Evolutionary conservation across 2,888 invertebrate species (phyloP).

Genomic region (Heliconius aoede): DNA sequence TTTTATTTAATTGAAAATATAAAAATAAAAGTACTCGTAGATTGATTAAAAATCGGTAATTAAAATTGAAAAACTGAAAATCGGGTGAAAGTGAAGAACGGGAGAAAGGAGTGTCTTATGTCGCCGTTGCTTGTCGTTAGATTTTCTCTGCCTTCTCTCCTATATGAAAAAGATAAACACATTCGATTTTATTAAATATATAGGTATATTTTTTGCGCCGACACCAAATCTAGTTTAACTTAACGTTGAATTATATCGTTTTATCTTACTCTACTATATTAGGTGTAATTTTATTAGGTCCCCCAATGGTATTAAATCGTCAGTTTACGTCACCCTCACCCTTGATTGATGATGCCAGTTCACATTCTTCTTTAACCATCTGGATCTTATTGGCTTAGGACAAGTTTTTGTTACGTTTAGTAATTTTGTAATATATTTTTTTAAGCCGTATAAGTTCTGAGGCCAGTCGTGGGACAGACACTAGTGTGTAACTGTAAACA

Average conservation of each 20-base stretch:
- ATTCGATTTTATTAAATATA: background rate
- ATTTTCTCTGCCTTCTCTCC: no score
- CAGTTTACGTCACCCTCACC: slow-evolving; percentile 44
- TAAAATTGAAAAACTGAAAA: no score
- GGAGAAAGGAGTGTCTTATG: no score
- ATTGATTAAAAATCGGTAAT: background rate
- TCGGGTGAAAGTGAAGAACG: no score
- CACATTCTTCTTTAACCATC: slow-evolving; percentile 35
- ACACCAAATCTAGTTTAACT: background rate
- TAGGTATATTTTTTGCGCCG: background rate
- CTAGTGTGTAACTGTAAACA: no score
- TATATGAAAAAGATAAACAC: background rate
- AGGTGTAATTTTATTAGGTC: slow-evolving; percentile 43
- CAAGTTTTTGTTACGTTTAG: slow-evolving; percentile 10
- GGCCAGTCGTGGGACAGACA: no score
- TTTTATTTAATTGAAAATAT: no score
- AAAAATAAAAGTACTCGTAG: no score
- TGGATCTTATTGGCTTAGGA: slow-evolving; percentile 34
- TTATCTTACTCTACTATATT: slow-evolving; percentile 22
- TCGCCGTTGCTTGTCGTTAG: no score
- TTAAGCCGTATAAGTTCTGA: background rate
- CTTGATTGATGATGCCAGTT: slow-evolving; percentile 40
- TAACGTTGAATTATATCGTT: background rate
- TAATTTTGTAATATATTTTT: background rate
- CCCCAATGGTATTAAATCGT: slow-evolving; percentile 46